Evolutionary conservation across 2,797 vertebrate genomes (phyloP).

Genomic region (Liparis tanakae): DNA sequence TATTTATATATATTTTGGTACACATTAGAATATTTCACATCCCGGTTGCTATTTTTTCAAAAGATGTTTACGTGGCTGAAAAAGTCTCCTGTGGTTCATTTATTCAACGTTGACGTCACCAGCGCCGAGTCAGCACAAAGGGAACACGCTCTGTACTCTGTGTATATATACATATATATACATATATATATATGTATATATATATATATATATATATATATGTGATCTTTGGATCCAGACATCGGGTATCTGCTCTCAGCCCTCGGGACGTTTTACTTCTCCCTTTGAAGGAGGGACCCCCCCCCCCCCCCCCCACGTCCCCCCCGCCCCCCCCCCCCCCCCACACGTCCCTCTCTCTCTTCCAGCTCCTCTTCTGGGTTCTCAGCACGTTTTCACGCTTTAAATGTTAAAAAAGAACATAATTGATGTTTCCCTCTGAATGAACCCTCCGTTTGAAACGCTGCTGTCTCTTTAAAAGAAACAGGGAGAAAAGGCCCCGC

Average conservation of each 20-base stretch:
- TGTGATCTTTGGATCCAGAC: no score
- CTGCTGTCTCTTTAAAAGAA: neutral
- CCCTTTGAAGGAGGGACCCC: neutral
- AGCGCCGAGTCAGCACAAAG: conserved; percentile 23
- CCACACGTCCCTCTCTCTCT: no score
- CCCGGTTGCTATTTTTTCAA: neutral
- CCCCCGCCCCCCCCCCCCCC: no score
- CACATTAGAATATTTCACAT: neutral
- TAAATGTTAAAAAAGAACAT: no score
- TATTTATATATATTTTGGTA: neutral
- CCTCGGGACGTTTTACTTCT: neutral
- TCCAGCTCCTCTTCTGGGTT: no score
- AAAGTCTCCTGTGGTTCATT: conserved; percentile 4
- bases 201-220: no score
- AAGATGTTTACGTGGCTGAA: neutral
- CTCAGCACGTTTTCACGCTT: no score
- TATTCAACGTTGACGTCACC: neutral
- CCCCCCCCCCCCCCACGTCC: no score
- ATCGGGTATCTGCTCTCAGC: neutral
- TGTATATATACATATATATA: no score
- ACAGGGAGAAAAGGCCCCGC: neutral
- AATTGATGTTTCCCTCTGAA: neutral
- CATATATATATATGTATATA: no score
- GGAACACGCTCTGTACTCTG: no score
- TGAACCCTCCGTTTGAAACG: neutral